A percentile compares a stretch with the other conserved stretches of the same genome.
Evolutionary conservation across 2,797 vertebrate genomes (phyloP).

Genomic region (Apodemus agrarius): DNA sequence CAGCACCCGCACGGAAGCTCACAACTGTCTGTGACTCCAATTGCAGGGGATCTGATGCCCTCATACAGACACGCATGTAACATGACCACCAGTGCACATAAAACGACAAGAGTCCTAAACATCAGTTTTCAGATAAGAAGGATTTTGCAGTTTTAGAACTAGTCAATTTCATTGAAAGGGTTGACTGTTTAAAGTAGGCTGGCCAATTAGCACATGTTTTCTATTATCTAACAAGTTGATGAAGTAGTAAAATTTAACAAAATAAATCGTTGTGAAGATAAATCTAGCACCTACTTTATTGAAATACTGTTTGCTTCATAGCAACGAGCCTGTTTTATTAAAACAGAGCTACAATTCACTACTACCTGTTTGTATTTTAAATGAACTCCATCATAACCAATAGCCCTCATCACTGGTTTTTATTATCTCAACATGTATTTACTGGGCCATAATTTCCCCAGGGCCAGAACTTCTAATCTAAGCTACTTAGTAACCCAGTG

Average conservation of each 20-base stretch:
- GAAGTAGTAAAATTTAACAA: constrained; percentile 44
- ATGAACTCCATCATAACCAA: not conserved
- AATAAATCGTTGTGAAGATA: constrained; percentile 57
- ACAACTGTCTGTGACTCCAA: not conserved
- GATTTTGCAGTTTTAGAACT: constrained; percentile 16
- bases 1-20: not conserved
- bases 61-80: not conserved
- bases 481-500: not conserved
- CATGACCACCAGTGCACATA: not conserved
- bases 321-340: not conserved
- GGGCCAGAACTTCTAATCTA: not conserved
- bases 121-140: constrained; percentile 41
- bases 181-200: constrained; percentile 16
- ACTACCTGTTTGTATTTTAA: constrained; percentile 22
- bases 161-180: not conserved
- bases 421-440: constrained; percentile 34
- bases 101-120: not conserved
- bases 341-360: not conserved
- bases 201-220: not conserved
- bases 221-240: constrained; percentile 20
- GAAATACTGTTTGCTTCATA: not conserved
- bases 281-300: constrained; percentile 40
- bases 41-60: not conserved
- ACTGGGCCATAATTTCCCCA: constrained; percentile 28
- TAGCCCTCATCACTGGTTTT: not conserved